Percentiles rank a stretch among this genome's conserved stretches.
Evolutionary conservation across 2,797 vertebrate species (phyloP).

Genomic region (Neopelma chrysocephalum): DNA sequence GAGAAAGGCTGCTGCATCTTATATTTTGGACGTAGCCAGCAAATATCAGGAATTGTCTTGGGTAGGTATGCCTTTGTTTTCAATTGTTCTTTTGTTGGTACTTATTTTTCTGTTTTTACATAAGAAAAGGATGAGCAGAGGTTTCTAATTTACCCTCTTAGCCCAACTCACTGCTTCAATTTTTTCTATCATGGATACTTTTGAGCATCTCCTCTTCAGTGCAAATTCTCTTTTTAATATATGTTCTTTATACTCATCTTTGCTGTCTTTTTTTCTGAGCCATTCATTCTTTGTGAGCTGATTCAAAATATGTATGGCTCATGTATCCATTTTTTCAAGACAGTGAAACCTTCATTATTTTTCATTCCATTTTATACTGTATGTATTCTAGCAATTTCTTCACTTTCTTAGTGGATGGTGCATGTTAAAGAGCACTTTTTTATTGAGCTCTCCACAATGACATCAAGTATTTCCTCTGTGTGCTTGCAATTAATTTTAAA

Average conservation of each 20-base stretch:
- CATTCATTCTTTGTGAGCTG: background rate
- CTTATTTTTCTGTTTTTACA: background rate
- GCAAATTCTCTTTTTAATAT: background rate
- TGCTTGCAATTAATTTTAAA: background rate
- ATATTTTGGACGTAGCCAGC: background rate
- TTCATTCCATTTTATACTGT: background rate
- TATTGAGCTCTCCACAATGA: background rate
- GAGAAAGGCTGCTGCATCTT: background rate
- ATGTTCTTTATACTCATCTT: background rate
- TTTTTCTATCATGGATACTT: background rate
- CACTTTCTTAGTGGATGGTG: background rate
- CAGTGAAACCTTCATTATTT: background rate
- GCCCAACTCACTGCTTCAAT: background rate
- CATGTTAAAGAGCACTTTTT: accelerated
- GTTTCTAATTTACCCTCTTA: background rate
- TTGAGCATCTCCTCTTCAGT: background rate
- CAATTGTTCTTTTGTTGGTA: background rate
- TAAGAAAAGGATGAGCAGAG: background rate
- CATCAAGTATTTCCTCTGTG: background rate
- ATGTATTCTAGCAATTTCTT: background rate
- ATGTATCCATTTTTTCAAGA: background rate
- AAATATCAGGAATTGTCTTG: background rate
- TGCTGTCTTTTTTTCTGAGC: background rate
- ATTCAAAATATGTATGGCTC: background rate
- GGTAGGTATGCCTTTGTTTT: background rate